Base-by-base conservation (phyloP, 2,113 vertebrate species). In the Argyrosomus japonicus region DNA sequence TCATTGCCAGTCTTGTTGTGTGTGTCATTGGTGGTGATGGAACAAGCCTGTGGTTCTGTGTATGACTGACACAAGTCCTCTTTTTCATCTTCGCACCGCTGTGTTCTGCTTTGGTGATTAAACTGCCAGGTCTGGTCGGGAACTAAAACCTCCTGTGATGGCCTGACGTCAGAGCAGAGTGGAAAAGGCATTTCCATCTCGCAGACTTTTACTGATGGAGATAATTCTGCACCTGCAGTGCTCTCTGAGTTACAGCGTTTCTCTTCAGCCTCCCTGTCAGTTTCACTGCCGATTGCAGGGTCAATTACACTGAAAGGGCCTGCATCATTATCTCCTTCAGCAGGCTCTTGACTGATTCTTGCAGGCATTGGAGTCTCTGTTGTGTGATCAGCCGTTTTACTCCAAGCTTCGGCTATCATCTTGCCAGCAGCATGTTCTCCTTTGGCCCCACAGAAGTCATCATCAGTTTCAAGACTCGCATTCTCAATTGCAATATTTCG, bases 291-390 rank as follows among this genome's bases (percentile, higher is more conserved):
- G 79, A 91, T 86, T 88, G 77, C 82, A 71, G 86, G 92, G 83
- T 92, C 88, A 89, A 87, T 93, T 93, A 87, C 89, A 81, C 68
- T 21, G 56, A 86, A 83, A 83, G 75, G 48, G 54, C 71, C 79
- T 21, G 68, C 82, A 63, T 92, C 80, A 90, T 93, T 92, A 90
- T 88, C 87, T 91, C 81, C 88, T 89, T 86, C 89, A 81, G 79
- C 67, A 25, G 72, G 63, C 83, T 80, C 85, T 81, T 81, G 69
- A 79, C 88, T 88, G 81, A 91, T 78, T 77, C 67, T 79, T 79
- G 62, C 77, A 5, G 86, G 64, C 82, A 76, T 29, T 43, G 50
- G 75, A 69, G 79, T 85, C 86, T 86, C 85, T 71, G 82, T 74
- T 79, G 77, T 73, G 75, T 81, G 71, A 91, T 91, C 83, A 62